Conservation (phyloP, 1,140 invertebrate species). For the Thereuonema tuberculata region DNA sequence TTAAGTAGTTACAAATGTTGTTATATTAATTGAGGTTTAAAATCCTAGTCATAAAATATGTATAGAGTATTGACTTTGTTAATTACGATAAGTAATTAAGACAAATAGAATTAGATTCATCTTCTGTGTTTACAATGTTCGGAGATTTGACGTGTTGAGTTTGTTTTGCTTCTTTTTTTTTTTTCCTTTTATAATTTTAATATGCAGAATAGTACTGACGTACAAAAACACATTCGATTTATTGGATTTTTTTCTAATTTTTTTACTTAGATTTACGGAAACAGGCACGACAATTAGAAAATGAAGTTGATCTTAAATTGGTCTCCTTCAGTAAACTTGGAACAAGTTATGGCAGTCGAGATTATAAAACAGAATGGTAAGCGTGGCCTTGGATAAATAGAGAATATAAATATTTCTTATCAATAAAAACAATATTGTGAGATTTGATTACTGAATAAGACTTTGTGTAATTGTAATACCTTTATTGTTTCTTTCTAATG, state of each 20-base stretch:
- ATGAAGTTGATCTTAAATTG: slow-evolving; percentile 91
- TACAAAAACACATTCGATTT: too few species aligned
- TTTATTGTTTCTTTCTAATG: too few species aligned
- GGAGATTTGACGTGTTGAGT: neutral
- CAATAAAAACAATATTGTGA: too few species aligned
- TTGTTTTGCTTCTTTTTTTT: neutral
- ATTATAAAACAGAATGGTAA: slow-evolving; percentile 11
- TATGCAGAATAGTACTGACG: neutral
- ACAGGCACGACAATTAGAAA: slow-evolving; percentile 83
- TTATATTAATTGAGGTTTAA: neutral
- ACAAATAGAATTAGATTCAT: neutral
- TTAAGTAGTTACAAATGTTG: neutral
- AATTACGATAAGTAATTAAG: neutral
- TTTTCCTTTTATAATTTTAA: neutral
- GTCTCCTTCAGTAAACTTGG: slow-evolving; percentile 91
- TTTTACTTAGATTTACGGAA: slow-evolving; percentile 66
- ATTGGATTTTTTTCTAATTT: slow-evolving; percentile 2
- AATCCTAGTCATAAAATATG: neutral
- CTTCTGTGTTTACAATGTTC: neutral
- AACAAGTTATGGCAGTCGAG: slow-evolving; percentile 33
- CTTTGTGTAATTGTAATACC: too few species aligned
- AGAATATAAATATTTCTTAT: too few species aligned
- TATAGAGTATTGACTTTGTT: neutral
- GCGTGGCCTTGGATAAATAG: neutral
- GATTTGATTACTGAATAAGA: too few species aligned